phyloP scores from a whole-genome alignment of 2,113 vertebrate genomes.

The Oryctolagus cuniculus region mOryCun1.1 NC_091438.1:98349001-98349500 shows the following conservation, averaged over 20 bases:
- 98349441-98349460: too few relatives aligned
- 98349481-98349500: too few relatives aligned
- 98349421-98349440: too few relatives aligned
- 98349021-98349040: too few relatives aligned
- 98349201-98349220: not conserved
- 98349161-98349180: not conserved
- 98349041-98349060: too few relatives aligned
- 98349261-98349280: not conserved
- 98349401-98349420: not conserved
- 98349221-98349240: not conserved
- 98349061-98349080: too few relatives aligned
- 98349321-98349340: not conserved
- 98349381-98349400: not conserved
- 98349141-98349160: too few relatives aligned
- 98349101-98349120: too few relatives aligned
- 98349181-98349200: constrained; percentile 21
- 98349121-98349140: too few relatives aligned
- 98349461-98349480: too few relatives aligned
- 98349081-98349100: too few relatives aligned
- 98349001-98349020: too few relatives aligned
- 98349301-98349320: not conserved
- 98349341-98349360: not conserved
- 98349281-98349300: not conserved
- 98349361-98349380: not conserved
- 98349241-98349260: not conserved